Percentiles rank a stretch among this genome's conserved stretches.
These are phyloP conservation scores for Leucoma salicis DNA, from an alignment of 2,888 invertebrate genomes.

Conservation along the genomic window DNA sequence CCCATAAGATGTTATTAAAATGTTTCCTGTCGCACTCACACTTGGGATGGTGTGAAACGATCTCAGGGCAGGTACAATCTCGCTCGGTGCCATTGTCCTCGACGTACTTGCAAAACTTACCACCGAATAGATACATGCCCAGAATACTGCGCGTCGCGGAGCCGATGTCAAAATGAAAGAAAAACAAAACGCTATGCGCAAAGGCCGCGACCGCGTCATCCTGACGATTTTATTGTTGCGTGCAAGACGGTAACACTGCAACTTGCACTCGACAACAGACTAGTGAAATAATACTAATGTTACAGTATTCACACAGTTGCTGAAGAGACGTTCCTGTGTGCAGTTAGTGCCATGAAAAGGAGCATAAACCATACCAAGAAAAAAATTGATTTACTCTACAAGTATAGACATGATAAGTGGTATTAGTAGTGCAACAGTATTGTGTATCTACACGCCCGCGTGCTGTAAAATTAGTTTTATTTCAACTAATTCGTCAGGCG, in stretches of 20 bases:
- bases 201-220: constrained; percentile 69
- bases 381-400: constrained; percentile 11
- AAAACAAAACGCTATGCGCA: constrained; percentile 80
- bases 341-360: constrained; percentile 32
- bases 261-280: constrained; percentile 32
- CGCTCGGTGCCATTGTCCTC: constrained; percentile 91
- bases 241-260: constrained; percentile 73
- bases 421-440: constrained; percentile 33
- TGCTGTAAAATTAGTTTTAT: constrained; percentile 56
- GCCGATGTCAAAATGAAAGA: constrained; percentile 80
- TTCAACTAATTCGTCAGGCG: constrained; percentile 35
- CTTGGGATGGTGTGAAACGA: constrained; percentile 92
- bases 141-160: constrained; percentile 91
- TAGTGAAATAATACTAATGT: constrained; percentile 48
- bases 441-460: constrained; percentile 31
- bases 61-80: constrained; percentile 97
- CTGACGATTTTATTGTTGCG: constrained; percentile 57
- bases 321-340: constrained; percentile 26
- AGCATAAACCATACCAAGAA: background rate
- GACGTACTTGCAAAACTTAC: constrained; percentile 99
- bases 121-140: constrained; percentile 99
- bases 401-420: constrained; percentile 21
- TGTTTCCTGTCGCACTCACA: constrained; percentile 99
- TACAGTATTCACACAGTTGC: constrained; percentile 34
- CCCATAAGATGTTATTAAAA: constrained; percentile 99